Evolutionary conservation across 1,140 invertebrate genomes (phyloP), one percentile per base, ranked within the genome.

Genomic region (Ridgeia piscesae): DNA sequence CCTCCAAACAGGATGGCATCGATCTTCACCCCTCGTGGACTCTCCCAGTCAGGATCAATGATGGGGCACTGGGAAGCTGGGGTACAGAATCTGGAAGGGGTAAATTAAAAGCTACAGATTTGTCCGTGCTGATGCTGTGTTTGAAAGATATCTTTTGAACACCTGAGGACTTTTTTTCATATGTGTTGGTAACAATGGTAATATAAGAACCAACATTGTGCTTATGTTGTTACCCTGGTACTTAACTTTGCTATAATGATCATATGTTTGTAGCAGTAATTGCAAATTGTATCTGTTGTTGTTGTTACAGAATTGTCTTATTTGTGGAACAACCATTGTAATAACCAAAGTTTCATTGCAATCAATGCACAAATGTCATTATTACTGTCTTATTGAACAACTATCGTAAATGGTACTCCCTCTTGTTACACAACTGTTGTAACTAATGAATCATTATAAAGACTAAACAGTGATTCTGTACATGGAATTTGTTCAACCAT

Each of bases 1-100:
- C 99, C 99, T 33, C 99, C 99, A 95, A 99, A 99, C 35, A 99
- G 96, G 94, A 99, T 99, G 4, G 99, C 99, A 92, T 98, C 98
- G 93, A 99, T 99, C 33, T 98, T 98, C 0, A 99, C 96, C 92
- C 96, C 96, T 92, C 96, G 94, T 35, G 96, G 96, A 95, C 97
- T 97, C 95, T 99, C 98, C 97, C 97, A 97, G 6, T 95, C 95
- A 0, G 97, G 97, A 96, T 99, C 99, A 92, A 99, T 98, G 88
- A 99, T 99, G 0, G 99, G 99, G 95, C 99, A 99, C 94, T 99
- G 98, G 0, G 95, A 95, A 0, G 99, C 98, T 17, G 99, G 99
- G 0, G 98, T 97, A 95, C 99, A 99, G 96, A 99, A 99, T 95
- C 99, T 92, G 89, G 35, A 35, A 91, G 34, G 42, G 34, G 89